phyloP scores from a whole-genome alignment of 2,888 invertebrate genomes.

The Marronus borbonicus region DNA sequence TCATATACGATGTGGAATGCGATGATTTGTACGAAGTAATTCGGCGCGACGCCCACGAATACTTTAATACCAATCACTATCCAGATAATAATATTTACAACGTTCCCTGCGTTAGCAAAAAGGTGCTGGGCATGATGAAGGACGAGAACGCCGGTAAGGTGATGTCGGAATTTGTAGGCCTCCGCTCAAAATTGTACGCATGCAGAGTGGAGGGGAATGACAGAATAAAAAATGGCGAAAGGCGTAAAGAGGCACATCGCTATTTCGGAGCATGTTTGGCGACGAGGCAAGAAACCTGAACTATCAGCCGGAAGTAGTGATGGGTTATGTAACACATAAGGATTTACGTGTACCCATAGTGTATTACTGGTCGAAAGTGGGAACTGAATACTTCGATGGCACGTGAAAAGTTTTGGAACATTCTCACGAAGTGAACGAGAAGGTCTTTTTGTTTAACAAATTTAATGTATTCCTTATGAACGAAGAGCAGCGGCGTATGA shows the following conservation, averaged over 20 bases:
- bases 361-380: too few species aligned
- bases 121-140: constrained; percentile 60
- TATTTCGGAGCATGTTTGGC: background rate
- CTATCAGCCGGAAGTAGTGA: too few species aligned
- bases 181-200: constrained; percentile 28
- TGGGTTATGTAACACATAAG: too few species aligned
- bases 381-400: too few species aligned
- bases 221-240: background rate
- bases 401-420: too few species aligned
- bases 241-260: background rate
- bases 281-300: background rate
- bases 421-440: too few species aligned
- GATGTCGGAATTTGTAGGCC: constrained; percentile 26
- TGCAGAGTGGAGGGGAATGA: background rate
- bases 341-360: too few species aligned
- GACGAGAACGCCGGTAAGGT: constrained; percentile 61
- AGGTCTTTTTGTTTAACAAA: too few species aligned
- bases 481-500: too few species aligned
- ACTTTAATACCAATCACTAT: constrained; percentile 64
- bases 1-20: constrained; percentile 51
- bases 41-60: background rate
- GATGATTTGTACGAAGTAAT: constrained; percentile 47
- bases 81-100: constrained; percentile 56
- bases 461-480: too few species aligned
- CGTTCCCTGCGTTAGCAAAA: constrained; percentile 55